Evolutionary conservation across 1,140 invertebrate genomes (phyloP).

Genomic region (Schlechtendalia chinensis): DNA sequence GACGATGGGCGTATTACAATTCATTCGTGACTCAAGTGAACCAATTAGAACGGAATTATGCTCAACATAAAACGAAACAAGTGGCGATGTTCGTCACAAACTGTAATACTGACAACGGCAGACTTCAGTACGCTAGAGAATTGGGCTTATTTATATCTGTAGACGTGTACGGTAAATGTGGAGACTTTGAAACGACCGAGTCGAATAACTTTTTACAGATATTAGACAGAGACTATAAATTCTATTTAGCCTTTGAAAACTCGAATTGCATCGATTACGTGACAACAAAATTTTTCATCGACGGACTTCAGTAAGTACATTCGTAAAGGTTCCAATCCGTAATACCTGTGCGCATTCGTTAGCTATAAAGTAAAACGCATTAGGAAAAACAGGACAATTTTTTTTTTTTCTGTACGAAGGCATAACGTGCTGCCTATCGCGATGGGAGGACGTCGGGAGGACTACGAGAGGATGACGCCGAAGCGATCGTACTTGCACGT

Average conservation of each 20-base stretch:
- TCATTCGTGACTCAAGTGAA: constrained; percentile 65
- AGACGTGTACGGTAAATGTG: constrained; percentile 92
- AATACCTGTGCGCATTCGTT: too few relatives aligned
- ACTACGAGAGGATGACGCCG: constrained; percentile 84
- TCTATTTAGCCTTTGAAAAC: constrained; percentile 96
- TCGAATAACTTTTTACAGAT: constrained; percentile 82
- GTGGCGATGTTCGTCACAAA: constrained; percentile 99
- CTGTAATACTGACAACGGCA: constrained; percentile 83
- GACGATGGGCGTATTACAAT: constrained; percentile 87
- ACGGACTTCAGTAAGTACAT: constrained; percentile 77
- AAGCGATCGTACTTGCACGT: constrained; percentile 89
- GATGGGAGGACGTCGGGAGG: constrained; percentile 88
- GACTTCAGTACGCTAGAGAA: constrained; percentile 83
- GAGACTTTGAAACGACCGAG: constrained; percentile 76
- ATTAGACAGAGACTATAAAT: constrained; percentile 93
- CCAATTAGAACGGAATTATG: constrained; percentile 73
- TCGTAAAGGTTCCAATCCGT: too few relatives aligned
- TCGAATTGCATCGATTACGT: constrained; percentile 95
- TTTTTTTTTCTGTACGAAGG: too few relatives aligned
- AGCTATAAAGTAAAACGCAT: too few relatives aligned
- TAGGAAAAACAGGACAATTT: too few relatives aligned
- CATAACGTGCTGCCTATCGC: constrained; percentile 88
- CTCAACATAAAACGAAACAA: constrained; percentile 88
- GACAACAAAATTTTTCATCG: constrained; percentile 95
- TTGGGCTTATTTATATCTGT: constrained; percentile 83